These are phyloP conservation scores for Daphoenositta chrysoptera DNA, from an alignment of 2,113 vertebrate species.

Conservation along the genomic window DNA sequence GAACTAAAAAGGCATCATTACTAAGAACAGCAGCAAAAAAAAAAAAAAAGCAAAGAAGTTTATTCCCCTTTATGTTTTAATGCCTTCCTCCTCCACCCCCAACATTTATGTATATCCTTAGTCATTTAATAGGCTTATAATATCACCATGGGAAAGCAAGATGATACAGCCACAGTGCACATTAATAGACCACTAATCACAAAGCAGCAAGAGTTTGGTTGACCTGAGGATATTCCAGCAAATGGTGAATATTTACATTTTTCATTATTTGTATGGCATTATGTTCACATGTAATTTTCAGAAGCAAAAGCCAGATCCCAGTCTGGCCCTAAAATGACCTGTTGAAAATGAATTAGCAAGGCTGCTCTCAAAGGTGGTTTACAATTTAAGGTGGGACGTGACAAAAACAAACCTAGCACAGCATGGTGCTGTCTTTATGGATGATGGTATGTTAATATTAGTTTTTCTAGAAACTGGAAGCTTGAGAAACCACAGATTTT, in stretches of 20 bases:
- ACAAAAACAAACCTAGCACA: constrained; percentile 20
- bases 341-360: constrained; percentile 10
- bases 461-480: not conserved
- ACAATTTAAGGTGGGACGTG: not conserved
- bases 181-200: constrained; percentile 45
- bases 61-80: not conserved
- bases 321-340: not conserved
- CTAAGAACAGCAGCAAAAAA: not conserved
- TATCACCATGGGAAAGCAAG: constrained; percentile 10
- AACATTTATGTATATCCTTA: not conserved
- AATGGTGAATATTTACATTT: constrained; percentile 13
- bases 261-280: constrained; percentile 1
- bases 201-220: constrained; percentile 28
- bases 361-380: not conserved
- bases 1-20: not conserved
- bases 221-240: constrained; percentile 34
- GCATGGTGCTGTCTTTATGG: not conserved
- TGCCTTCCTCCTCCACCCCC: not conserved
- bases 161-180: not conserved
- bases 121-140: constrained; percentile 43
- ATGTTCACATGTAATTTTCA: not conserved
- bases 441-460: not conserved
- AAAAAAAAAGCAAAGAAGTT: not conserved
- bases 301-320: not conserved
- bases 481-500: not conserved